Base-by-base conservation (phyloP, 2,888 invertebrate genomes). In the Heliconius cydno region DNA sequence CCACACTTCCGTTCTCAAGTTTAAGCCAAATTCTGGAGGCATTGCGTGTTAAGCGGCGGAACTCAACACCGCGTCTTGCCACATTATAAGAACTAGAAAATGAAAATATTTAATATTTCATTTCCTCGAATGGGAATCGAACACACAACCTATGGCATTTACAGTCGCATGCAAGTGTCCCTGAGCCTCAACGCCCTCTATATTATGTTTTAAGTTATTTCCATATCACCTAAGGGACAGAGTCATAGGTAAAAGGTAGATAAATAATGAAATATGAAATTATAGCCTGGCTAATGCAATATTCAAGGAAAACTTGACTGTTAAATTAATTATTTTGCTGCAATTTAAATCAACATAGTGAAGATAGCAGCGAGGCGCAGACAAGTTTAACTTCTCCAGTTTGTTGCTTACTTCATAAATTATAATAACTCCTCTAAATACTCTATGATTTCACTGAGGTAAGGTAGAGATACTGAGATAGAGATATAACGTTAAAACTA, bases 371-470 rank as follows among this genome's bases (percentile, higher is more conserved):
- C 57, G 68, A 60, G 75, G 57, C 30, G n/a, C 52, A 63, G 57
- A 60, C 34, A 78, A 79, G 82, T 79, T 79, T 68, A 79, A 75
- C 68, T 81, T 66, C 13, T 28, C 67, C 76, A 78, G 78, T 81
- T 81, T 74, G 73, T 52, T 75, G 72, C 70, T 6, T 66, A 57
- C 82, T 81, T 82, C 79, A 46, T 82, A 79, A 82, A 82, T 82
- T 82, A 82, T 82, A 78, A 76, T 78, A 74, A 76, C 38, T 73
- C 30, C n/a, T 70, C 9, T 82, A 78, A 81, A 81, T 82, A 79
- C 73, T 79, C 28, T 81, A 79, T 80, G 77, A 70, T 65, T 68
- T 80, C 57, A 65, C 71, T 46, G 70, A 52, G 34, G 4, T 46
- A 52, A 66, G 19, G 46, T 65, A 52, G 15, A 28, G 28, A 19